Conservation (phyloP, 2,888 invertebrate genomes). For the Mythimna vitellina region DNA sequence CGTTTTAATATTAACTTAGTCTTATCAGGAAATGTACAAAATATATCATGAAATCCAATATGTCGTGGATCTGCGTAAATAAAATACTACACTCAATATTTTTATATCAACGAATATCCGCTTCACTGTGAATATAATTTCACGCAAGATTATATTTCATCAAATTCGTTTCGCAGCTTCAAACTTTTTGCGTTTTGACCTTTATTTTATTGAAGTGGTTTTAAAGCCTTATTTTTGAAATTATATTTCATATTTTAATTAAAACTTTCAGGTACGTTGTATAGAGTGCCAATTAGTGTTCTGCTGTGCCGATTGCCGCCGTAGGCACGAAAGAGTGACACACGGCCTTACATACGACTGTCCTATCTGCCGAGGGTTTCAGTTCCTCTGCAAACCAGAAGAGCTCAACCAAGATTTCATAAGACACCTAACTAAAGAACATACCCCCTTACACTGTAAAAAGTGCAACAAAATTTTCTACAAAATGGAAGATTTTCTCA, state of each 20-base stretch:
- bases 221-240: neutral
- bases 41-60: too few species aligned
- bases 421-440: constrained; percentile 78
- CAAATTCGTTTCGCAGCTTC: neutral
- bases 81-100: neutral
- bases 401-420: constrained; percentile 78
- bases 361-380: constrained; percentile 81
- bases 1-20: too few species aligned
- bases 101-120: neutral
- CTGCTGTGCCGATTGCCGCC: constrained; percentile 85
- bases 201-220: neutral
- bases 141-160: neutral
- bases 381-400: constrained; percentile 79
- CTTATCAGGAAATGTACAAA: too few species aligned
- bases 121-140: neutral
- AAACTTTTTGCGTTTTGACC: neutral
- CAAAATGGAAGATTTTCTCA: constrained; percentile 81
- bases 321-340: constrained; percentile 79
- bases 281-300: constrained; percentile 84
- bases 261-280: constrained; percentile 80
- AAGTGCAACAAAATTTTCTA: constrained; percentile 82
- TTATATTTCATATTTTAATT: neutral
- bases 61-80: neutral
- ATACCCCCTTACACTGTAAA: constrained; percentile 82
- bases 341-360: constrained; percentile 85